Evolutionary conservation across 2,113 vertebrate species (phyloP).

Genomic region (Zingel zingel): DNA sequence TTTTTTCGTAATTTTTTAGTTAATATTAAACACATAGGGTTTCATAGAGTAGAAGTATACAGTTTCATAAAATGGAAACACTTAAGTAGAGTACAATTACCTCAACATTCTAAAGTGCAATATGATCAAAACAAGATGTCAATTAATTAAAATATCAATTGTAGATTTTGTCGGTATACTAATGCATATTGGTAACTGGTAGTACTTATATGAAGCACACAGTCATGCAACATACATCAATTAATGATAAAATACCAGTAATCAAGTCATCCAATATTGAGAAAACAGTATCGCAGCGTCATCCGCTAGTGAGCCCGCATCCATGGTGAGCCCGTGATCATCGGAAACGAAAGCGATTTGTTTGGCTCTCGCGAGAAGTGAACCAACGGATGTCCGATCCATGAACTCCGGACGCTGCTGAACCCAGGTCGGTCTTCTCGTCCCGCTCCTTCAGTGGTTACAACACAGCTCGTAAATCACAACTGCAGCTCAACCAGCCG

Average conservation of each 20-base stretch:
- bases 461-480: not conserved
- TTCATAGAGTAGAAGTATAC: not conserved
- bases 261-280: not conserved
- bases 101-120: not conserved
- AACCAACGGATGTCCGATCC: not conserved
- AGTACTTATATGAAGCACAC: not conserved
- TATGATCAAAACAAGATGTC: not conserved
- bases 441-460: not conserved
- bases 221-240: not conserved
- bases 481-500: slow-evolving; percentile 62
- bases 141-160: not conserved
- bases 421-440: slow-evolving; percentile 58
- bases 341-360: no score
- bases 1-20: not conserved
- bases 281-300: not conserved
- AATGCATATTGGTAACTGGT: not conserved
- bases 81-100: not conserved
- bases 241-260: not conserved
- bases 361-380: slow-evolving; percentile 60
- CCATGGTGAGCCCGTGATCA: not conserved
- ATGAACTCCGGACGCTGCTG: slow-evolving; percentile 15
- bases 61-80: no score
- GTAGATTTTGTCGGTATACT: not conserved
- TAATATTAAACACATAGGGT: not conserved
- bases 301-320: not conserved